Evolutionary conservation across 2,797 vertebrate genomes (phyloP), one percentile per base, ranked within the genome.

Genomic region (Xyrichtys novacula): DNA sequence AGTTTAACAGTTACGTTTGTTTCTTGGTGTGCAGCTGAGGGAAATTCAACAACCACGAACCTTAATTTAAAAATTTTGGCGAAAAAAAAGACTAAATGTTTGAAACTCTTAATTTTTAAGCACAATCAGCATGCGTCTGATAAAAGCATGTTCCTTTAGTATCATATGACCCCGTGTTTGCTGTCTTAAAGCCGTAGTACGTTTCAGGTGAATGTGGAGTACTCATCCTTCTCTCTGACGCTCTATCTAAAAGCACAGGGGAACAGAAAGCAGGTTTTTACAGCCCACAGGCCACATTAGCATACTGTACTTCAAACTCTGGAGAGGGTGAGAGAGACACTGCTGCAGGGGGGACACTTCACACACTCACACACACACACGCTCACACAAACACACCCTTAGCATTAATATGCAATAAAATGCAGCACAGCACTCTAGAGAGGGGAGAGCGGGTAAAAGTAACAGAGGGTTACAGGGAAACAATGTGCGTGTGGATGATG

Each of bases 351-450:
- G 70, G 74, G 65, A 71, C 85, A 64, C 76, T 80, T 49, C 66
- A 77, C 71, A 72, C 59, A 71, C 58, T 38, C 63, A 31, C 61
- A 67, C 72, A 47, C 76, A 1, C 64, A 43, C 40, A n/a, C 65
- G 73, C 71, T 71, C 58, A 67, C 28, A 6, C 47, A 40, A 60
- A 38, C 65, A 68, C 72, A 48, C 73, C 0, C 62, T 44, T 34
- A 19, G 29, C 49, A 82, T 73, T 71, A 86, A 73, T 75, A 77
- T 75, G 68, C 63, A 55, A 61, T 74, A 69, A 79, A 81, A 74
- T 66, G 74, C 62, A 77, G 74, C 71, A 80, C 38, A 54, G 40
- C 59, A 31, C 56, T 50, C 34, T 1, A 34, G 73, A 52, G 71
- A 76, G 32, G 25, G 47, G 26, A 40, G 32, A 47, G 58, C 10